phyloP scores from a whole-genome alignment of 2,888 invertebrate species.

The Corythucha ciliata region DNA sequence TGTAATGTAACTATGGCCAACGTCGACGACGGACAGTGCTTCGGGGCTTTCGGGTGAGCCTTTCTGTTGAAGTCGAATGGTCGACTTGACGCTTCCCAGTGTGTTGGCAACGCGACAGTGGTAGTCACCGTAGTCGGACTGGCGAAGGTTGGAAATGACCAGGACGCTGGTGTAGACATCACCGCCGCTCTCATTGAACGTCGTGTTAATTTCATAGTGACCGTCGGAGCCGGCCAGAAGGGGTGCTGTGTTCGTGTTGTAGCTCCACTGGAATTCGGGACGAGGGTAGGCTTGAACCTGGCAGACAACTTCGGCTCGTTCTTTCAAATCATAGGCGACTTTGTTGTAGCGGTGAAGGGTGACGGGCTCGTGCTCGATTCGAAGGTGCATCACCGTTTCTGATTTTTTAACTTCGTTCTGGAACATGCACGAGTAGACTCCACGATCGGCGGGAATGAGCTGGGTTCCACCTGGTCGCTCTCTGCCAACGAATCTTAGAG shows the following conservation, averaged over 20 bases:
- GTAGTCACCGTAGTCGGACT: constrained; percentile 86
- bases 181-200: constrained; percentile 58
- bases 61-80: constrained; percentile 72
- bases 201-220: constrained; percentile 75
- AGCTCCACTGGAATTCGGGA: constrained; percentile 88
- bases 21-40: constrained; percentile 58
- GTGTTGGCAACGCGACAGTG: constrained; percentile 78
- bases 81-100: constrained; percentile 52
- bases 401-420: constrained; percentile 81
- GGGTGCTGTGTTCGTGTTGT: constrained; percentile 64
- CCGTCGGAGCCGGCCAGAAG: constrained; percentile 69
- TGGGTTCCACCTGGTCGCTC: constrained; percentile 67
- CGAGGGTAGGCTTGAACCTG: constrained; percentile 85
- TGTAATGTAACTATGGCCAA: constrained; percentile 69
- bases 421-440: constrained; percentile 77
- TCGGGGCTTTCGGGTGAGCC: constrained; percentile 78
- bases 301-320: constrained; percentile 78
- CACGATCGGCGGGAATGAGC: constrained; percentile 72
- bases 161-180: constrained; percentile 77
- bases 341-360: constrained; percentile 75
- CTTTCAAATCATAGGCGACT: constrained; percentile 76
- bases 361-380: constrained; percentile 86
- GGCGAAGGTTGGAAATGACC: constrained; percentile 57
- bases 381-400: constrained; percentile 80
- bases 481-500: constrained; percentile 68